These are phyloP conservation scores for Notothenia coriiceps DNA, from an alignment of 2,113 vertebrate species.

Conservation along the genomic window DNA sequence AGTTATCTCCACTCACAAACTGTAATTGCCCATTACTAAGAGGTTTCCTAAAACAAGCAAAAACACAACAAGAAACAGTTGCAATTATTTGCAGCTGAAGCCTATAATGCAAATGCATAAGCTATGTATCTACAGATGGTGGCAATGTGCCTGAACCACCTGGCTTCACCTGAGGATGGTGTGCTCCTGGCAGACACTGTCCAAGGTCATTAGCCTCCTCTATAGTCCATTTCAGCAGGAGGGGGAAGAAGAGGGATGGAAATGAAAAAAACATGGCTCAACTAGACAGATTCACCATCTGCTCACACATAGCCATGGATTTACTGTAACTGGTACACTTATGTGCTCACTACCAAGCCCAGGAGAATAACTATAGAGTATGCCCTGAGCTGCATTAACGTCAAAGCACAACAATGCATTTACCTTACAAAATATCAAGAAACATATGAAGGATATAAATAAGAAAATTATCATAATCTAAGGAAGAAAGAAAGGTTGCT, in stretches of 20 bases:
- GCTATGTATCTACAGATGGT: slow-evolving; percentile 38
- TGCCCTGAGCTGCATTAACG: neutral
- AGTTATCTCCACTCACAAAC: neutral
- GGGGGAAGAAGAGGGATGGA: slow-evolving; percentile 12
- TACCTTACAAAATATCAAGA: neutral
- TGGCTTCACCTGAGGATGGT: slow-evolving; percentile 50
- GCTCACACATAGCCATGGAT: slow-evolving; percentile 17
- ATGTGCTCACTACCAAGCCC: slow-evolving; percentile 6
- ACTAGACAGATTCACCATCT: slow-evolving; percentile 50
- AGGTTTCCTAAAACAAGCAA: slow-evolving; percentile 12
- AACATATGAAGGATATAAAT: neutral
- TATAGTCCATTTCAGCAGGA: slow-evolving; percentile 12
- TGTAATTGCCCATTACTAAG: slow-evolving; percentile 25
- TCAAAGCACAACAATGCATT: neutral
- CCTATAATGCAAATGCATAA: neutral
- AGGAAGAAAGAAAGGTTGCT: neutral
- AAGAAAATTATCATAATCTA: neutral
- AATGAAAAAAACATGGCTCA: slow-evolving; percentile 25
- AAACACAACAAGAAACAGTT: neutral
- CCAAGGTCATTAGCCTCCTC: slow-evolving; percentile 54
- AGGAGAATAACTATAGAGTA: neutral
- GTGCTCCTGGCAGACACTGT: slow-evolving; percentile 41
- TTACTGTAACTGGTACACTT: slow-evolving; percentile 18
- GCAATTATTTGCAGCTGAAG: neutral
- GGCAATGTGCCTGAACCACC: slow-evolving; percentile 31